Conservation (phyloP, 2,888 invertebrate species). For the Parnassius apollo region DNA sequence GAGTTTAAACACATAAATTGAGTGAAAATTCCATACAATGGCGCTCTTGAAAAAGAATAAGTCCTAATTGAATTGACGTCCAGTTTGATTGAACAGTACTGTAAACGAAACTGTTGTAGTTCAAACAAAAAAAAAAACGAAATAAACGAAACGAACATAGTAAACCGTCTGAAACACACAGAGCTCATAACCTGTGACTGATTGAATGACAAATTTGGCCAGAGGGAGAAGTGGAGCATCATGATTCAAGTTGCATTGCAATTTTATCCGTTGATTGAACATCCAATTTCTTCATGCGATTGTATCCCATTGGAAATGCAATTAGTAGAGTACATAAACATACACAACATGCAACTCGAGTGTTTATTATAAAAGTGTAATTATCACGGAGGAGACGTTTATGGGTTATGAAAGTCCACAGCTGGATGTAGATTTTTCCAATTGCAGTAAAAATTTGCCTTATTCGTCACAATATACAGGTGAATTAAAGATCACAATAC, state of each 20-base stretch:
- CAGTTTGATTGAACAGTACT: constrained; percentile 17
- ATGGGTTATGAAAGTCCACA: too few relatives aligned
- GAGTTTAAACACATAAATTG: background rate
- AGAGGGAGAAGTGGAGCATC: constrained; percentile 30
- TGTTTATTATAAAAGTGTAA: constrained; percentile 18
- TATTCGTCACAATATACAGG: too few relatives aligned
- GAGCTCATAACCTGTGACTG: constrained; percentile 29
- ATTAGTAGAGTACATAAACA: constrained; percentile 8
- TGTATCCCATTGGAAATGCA: constrained; percentile 25
- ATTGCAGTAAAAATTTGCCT: too few relatives aligned
- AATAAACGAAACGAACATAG: constrained; percentile 15
- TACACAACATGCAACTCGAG: constrained; percentile 13
- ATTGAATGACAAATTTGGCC: constrained; percentile 34
- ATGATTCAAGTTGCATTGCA: constrained; percentile 19
- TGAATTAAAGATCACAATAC: too few relatives aligned
- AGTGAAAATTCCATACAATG: constrained; percentile 5
- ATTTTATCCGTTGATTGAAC: constrained; percentile 19
- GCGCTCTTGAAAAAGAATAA: constrained; percentile 11
- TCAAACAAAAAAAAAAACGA: constrained; percentile 13
- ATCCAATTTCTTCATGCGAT: constrained; percentile 22
- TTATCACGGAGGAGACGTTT: background rate
- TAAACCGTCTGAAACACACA: constrained; percentile 19
- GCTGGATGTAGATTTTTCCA: too few relatives aligned
- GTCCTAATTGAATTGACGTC: constrained; percentile 22
- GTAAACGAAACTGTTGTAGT: constrained; percentile 18